Evolutionary conservation across 2,888 invertebrate species (phyloP).

Genomic region (Gibbula magus): DNA sequence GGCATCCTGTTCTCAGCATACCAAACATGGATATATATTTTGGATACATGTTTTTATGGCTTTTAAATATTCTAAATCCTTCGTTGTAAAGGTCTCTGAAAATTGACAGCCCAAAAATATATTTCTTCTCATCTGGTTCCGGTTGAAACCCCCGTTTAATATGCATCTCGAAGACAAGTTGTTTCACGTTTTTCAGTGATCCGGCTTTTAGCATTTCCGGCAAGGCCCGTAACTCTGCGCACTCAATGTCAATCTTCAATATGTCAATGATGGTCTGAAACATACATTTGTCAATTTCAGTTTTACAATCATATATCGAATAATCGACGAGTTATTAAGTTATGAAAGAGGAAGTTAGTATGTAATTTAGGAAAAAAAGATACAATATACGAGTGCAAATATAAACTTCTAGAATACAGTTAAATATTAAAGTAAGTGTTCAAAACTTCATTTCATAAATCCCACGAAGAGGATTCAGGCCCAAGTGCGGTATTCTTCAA

Average conservation of each 20-base stretch:
- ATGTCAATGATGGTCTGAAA: neutral
- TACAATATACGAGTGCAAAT: too few relatives aligned
- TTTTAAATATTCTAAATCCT: slow-evolving; percentile 4
- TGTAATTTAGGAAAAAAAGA: too few relatives aligned
- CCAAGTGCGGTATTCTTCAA: too few relatives aligned
- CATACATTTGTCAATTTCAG: neutral
- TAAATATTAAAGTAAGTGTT: too few relatives aligned
- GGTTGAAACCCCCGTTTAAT: neutral
- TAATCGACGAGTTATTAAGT: too few relatives aligned
- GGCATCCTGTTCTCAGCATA: neutral
- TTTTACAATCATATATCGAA: too few relatives aligned
- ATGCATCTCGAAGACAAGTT: neutral
- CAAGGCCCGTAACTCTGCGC: neutral
- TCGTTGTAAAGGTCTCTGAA: neutral
- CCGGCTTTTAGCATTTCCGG: neutral
- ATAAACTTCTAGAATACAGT: too few relatives aligned
- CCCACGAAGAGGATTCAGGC: too few relatives aligned
- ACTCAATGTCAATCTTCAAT: neutral
- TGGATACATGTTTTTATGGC: neutral
- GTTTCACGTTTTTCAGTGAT: neutral
- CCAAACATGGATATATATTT: neutral
- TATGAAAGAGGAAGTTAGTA: too few relatives aligned
- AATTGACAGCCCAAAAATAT: slow-evolving; percentile 3
- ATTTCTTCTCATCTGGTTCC: neutral
- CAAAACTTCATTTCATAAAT: too few relatives aligned